Evolutionary conservation across 2,888 invertebrate species (phyloP).

Genomic region (Coenonympha glycerion): DNA sequence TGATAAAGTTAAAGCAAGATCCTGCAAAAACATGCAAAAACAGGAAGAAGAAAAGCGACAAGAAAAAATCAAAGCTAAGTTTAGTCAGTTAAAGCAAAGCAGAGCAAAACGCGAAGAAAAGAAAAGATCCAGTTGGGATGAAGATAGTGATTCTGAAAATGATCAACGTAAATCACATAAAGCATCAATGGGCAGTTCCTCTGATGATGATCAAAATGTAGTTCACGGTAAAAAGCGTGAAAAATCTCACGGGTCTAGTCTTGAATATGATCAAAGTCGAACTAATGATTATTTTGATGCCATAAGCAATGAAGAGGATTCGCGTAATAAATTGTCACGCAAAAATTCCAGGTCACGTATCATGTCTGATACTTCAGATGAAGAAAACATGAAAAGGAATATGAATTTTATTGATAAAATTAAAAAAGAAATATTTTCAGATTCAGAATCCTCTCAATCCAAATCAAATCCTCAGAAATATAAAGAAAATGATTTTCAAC

Average conservation of each 20-base stretch:
- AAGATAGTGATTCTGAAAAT: slow-evolving; percentile 84
- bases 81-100: slow-evolving; percentile 90
- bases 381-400: slow-evolving; percentile 76
- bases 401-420: slow-evolving; percentile 56
- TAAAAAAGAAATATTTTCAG: slow-evolving; percentile 77
- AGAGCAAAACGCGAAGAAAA: slow-evolving; percentile 91
- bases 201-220: slow-evolving; percentile 68
- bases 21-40: slow-evolving; percentile 95
- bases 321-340: slow-evolving; percentile 76
- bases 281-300: slow-evolving; percentile 69
- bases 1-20: slow-evolving; percentile 95
- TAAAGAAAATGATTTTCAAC: slow-evolving; percentile 38
- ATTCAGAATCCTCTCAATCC: slow-evolving; percentile 51
- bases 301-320: slow-evolving; percentile 66
- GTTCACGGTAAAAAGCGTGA: slow-evolving; percentile 62
- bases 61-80: slow-evolving; percentile 92
- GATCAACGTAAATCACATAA: slow-evolving; percentile 59
- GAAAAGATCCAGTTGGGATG: slow-evolving; percentile 92
- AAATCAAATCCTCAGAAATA: no score
- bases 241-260: slow-evolving; percentile 57
- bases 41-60: slow-evolving; percentile 91
- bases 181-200: slow-evolving; percentile 71
- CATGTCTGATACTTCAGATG: slow-evolving; percentile 86
- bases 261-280: slow-evolving; percentile 63
- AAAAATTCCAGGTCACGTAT: slow-evolving; percentile 84